Evolutionary conservation across 2,888 invertebrate species (phyloP).

Genomic region (Amphimallon solstitiale): DNA sequence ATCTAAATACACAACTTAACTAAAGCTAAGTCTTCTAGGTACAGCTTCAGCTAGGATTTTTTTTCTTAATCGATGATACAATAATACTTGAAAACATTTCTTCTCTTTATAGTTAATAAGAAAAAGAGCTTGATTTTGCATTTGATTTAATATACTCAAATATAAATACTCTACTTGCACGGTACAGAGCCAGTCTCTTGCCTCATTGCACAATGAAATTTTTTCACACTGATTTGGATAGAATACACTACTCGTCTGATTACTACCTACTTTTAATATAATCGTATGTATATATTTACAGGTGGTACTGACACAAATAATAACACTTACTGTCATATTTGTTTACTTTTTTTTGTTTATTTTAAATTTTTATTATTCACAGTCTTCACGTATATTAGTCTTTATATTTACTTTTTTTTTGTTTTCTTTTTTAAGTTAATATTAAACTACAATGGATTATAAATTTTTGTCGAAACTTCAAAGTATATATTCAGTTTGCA

Average conservation of each 20-base stretch:
- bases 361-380: slow-evolving; percentile 35
- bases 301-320: slow-evolving; percentile 36
- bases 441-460: slow-evolving; percentile 34
- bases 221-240: slow-evolving; percentile 32
- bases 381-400: slow-evolving; percentile 39
- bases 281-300: slow-evolving; percentile 33
- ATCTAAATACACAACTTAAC: slow-evolving; percentile 22
- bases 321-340: slow-evolving; percentile 38
- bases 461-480: slow-evolving; percentile 22
- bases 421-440: slow-evolving; percentile 18
- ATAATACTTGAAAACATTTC: slow-evolving; percentile 29
- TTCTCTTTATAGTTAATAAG: slow-evolving; percentile 22
- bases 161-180: slow-evolving; percentile 36
- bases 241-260: slow-evolving; percentile 35
- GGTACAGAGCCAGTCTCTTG: slow-evolving; percentile 42
- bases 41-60: slow-evolving; percentile 21
- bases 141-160: slow-evolving; percentile 40
- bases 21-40: slow-evolving; percentile 26
- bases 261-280: slow-evolving; percentile 25
- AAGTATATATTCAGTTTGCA: slow-evolving; percentile 29
- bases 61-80: slow-evolving; percentile 37
- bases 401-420: slow-evolving; percentile 25
- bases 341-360: slow-evolving; percentile 25
- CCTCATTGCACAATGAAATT: slow-evolving; percentile 46
- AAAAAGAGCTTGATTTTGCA: slow-evolving; percentile 22